A percentile compares a stretch with the other conserved stretches of the same genome.
Conservation (phyloP, 2,113 vertebrate genomes). For the Cheilinus undulatus region DNA sequence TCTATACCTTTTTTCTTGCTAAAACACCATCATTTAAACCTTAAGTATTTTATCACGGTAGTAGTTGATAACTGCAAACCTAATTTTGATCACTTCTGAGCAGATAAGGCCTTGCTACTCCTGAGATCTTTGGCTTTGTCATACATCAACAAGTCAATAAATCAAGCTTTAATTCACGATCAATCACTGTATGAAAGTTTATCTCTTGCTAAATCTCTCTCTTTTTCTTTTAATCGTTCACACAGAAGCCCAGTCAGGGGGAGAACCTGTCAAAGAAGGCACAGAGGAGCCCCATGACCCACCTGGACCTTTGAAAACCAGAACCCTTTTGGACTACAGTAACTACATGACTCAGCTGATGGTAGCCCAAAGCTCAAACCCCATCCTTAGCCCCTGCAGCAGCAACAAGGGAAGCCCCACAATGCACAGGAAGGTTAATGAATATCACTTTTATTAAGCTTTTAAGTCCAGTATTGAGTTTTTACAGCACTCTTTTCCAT, state of each 20-base stretch:
- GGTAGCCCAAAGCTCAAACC: slow-evolving; percentile 54
- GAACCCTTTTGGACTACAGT: slow-evolving; percentile 85
- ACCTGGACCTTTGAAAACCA: slow-evolving; percentile 57
- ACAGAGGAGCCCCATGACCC: slow-evolving; percentile 81
- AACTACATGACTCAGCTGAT: slow-evolving; percentile 84
- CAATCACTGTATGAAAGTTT: too few relatives aligned
- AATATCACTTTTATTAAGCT: slow-evolving; percentile 1
- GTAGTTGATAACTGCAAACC: too few relatives aligned
- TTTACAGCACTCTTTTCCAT: background rate
- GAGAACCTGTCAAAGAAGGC: slow-evolving; percentile 71
- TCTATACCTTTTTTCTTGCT: too few relatives aligned
- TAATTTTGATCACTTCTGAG: too few relatives aligned
- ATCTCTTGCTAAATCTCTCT: too few relatives aligned
- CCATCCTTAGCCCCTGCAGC: slow-evolving; percentile 66
- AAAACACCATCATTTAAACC: too few relatives aligned
- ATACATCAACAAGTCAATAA: too few relatives aligned
- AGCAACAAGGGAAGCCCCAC: slow-evolving; percentile 75
- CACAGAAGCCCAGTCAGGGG: slow-evolving; percentile 49
- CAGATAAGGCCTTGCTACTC: too few relatives aligned
- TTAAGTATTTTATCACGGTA: too few relatives aligned
- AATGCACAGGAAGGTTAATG: slow-evolving; percentile 60
- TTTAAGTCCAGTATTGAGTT: background rate
- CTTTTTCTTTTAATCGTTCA: background rate
- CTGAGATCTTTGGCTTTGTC: too few relatives aligned
- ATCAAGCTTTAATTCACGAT: too few relatives aligned